Base-by-base conservation (phyloP, 2,888 invertebrate genomes). In the Pharmacophagus antenor region DNA sequence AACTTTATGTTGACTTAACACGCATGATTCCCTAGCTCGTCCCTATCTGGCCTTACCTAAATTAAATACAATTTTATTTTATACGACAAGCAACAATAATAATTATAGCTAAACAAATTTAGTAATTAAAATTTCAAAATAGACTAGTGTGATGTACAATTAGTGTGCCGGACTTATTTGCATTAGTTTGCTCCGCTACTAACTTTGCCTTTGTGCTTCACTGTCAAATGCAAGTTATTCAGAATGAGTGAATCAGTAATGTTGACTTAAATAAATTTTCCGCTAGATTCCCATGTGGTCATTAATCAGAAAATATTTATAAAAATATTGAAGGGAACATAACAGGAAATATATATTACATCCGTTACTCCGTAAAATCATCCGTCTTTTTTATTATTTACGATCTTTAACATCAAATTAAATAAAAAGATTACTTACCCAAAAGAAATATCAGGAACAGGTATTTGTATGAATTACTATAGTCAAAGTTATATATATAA, bases 191-290 rank as follows among this genome's bases (percentile, higher is more conserved):
- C 18, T n/a, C 20, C n/a, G 8, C 20, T 20, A 47, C 59, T 54
- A 21, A 42, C 20, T 46, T 22, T 15, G 49, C 61, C 54, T 58
- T 58, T 58, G 52, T 58, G 37, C 27, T 52, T 58, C 46, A 53
- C 47, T 59, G 54, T 59, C 59, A 59, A 21, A 18, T 42, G 27
- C 59, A 47, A 47, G 58, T 52, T 51, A 23, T 37, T 21, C 53
- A 17, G 18, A 6, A 37, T 53, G 12, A 70, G 61, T 63, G 63
- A 67, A 68, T 70, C 71, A n/a, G 50, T 18, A 41, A 23, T 17
- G 42, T 15, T 22, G 42, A 46, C 49, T 55, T 41, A 25, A 25
- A 37, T n/a, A n/a, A 37, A 37, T 37, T 37, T 37, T 4, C n/a
- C 37, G 37, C 37, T 37, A n/a, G 4, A n/a, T 37, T 37, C 37